Percentiles rank a stretch among this genome's conserved stretches.
Evolutionary conservation across 2,113 vertebrate species (phyloP).

Genomic region (Muntiacus reevesi): DNA sequence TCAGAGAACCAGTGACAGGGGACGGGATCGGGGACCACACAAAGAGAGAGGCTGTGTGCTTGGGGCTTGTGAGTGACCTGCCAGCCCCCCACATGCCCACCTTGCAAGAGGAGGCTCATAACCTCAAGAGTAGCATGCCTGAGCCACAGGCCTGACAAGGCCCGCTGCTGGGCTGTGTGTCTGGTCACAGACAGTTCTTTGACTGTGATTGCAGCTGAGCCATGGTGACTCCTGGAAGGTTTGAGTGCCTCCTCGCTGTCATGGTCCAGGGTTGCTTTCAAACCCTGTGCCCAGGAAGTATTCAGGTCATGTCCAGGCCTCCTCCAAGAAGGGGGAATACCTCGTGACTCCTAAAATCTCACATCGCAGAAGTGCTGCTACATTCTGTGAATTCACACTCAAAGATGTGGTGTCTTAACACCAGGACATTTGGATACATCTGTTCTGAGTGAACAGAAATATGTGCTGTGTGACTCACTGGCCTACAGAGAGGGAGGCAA

Average conservation of each 20-base stretch:
- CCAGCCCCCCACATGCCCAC: not conserved
- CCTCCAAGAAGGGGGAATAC: too few species aligned
- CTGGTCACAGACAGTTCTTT: not conserved
- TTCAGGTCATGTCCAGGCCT: not conserved
- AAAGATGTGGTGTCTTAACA: not conserved
- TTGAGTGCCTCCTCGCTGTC: not conserved
- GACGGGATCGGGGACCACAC: not conserved
- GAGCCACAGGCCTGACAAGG: not conserved
- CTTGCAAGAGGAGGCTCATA: too few species aligned
- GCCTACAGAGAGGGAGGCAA: not conserved
- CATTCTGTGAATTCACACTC: not conserved
- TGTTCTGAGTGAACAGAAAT: not conserved
- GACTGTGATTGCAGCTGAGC: not conserved
- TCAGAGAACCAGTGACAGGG: rapidly evolving
- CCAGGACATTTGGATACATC: not conserved
- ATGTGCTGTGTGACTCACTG: not conserved
- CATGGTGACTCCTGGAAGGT: not conserved
- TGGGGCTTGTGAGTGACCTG: not conserved
- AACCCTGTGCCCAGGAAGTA: not conserved
- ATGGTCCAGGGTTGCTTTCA: not conserved
- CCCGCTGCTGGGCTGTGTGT: not conserved
- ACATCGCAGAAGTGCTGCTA: not conserved
- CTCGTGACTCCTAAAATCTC: not conserved
- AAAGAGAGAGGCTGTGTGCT: not conserved
- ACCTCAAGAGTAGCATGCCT: not conserved